Percentiles rank a stretch among this genome's conserved stretches.
Conservation (phyloP, 2,797 vertebrate species). For the Megaceryle alcyon region DNA sequence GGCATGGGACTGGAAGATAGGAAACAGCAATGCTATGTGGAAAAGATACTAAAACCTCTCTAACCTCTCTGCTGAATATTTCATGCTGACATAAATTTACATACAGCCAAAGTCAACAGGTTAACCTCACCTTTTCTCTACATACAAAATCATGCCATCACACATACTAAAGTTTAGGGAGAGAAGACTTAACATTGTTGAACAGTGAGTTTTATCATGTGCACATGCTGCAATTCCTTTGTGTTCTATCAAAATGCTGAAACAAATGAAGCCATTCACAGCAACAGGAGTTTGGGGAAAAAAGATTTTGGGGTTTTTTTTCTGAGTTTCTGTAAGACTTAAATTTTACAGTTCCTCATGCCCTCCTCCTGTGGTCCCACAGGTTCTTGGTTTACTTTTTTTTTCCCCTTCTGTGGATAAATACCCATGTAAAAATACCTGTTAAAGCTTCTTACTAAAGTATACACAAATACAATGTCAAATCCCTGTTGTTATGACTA, state of each 20-base stretch:
- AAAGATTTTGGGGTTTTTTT: neutral
- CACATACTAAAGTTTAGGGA: neutral
- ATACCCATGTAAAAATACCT: neutral
- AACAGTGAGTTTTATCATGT: constrained; percentile 33
- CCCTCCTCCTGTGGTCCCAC: neutral
- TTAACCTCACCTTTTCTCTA: neutral
- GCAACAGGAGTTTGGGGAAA: neutral
- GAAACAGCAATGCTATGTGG: neutral
- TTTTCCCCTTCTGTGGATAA: neutral
- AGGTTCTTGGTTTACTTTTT: neutral
- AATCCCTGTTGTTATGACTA: neutral
- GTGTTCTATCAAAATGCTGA: constrained; percentile 28
- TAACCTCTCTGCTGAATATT: neutral
- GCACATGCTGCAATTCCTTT: constrained; percentile 24
- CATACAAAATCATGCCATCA: neutral
- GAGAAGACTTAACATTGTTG: neutral
- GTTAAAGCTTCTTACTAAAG: neutral
- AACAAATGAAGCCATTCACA: constrained; percentile 35
- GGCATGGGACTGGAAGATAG: neutral
- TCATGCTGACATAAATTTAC: neutral
- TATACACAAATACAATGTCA: neutral
- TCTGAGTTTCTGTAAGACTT: neutral
- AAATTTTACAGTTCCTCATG: neutral
- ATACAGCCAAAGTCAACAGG: neutral
- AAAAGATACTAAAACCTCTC: neutral